Conservation (phyloP, 2,797 vertebrate species). For the Cuculus canorus region DNA sequence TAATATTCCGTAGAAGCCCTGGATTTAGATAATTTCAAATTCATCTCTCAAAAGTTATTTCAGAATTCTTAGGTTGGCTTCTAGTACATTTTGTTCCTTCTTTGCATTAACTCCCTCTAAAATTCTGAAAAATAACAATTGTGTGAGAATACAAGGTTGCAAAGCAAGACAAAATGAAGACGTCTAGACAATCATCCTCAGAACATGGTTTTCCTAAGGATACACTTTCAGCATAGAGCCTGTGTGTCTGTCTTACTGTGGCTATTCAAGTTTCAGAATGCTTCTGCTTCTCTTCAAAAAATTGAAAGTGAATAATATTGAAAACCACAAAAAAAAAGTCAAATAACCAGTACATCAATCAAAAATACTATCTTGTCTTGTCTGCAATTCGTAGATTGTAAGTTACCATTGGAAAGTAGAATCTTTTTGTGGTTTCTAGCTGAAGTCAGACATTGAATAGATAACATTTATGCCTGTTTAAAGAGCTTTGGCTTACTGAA, state of each 20-base stretch:
- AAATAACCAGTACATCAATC: not conserved
- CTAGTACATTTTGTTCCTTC: not conserved
- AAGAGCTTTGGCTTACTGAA: slow-evolving; percentile 3
- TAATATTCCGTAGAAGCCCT: not conserved
- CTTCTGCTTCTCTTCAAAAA: not conserved
- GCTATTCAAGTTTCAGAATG: not conserved
- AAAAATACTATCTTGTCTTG: not conserved
- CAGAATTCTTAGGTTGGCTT: not conserved
- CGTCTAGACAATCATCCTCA: not conserved
- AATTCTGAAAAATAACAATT: not conserved
- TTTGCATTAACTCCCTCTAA: not conserved
- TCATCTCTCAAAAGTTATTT: not conserved
- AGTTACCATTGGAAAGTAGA: not conserved
- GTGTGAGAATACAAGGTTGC: not conserved
- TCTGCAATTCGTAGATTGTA: not conserved
- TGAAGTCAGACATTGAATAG: not conserved
- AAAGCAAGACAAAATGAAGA: not conserved
- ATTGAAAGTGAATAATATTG: not conserved
- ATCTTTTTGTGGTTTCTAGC: not conserved
- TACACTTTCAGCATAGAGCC: not conserved
- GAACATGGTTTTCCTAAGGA: not conserved
- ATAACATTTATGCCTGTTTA: not conserved
- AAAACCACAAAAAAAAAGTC: not conserved
- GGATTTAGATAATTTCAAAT: not conserved
- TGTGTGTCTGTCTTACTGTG: not conserved